Evolutionary conservation across 2,888 invertebrate species (phyloP).

Genomic region (Drosophila falleni): DNA sequence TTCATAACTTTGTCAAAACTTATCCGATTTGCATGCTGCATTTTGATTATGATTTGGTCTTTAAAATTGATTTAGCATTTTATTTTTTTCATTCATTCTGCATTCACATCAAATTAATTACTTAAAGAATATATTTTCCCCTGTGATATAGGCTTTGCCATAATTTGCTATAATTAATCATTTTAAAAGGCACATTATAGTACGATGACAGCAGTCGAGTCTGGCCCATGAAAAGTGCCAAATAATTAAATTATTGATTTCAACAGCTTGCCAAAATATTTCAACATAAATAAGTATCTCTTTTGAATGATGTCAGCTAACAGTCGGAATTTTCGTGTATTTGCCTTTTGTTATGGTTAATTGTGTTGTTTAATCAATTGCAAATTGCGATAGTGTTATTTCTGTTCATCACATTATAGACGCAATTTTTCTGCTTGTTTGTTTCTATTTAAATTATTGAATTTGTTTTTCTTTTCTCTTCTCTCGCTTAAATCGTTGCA

Average conservation of each 20-base stretch:
- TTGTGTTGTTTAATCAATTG: conserved; percentile 47
- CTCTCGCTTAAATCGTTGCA: conserved; percentile 37
- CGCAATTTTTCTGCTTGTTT: conserved; percentile 35
- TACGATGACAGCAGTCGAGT: conserved; percentile 24
- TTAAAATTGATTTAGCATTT: no score
- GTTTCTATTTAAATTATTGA: conserved; percentile 46
- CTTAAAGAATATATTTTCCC: no score
- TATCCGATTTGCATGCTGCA: no score
- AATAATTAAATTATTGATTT: conserved; percentile 32
- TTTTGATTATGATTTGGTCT: no score
- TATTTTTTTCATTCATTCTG: no score
- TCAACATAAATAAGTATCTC: conserved; percentile 4
- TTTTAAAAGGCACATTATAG: neutral
- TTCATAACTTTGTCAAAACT: no score
- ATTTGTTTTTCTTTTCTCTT: conserved; percentile 21
- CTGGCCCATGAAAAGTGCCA: conserved; percentile 12
- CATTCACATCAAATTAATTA: no score
- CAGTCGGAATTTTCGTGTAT: conserved; percentile 13
- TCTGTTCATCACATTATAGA: conserved; percentile 33
- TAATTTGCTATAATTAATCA: conserved; percentile 8
- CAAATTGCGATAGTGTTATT: conserved; percentile 27
- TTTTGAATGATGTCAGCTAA: conserved; percentile 20
- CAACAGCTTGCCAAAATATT: conserved; percentile 19
- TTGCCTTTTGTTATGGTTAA: conserved; percentile 3
- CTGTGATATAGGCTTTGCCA: no score